A percentile compares a stretch with the other conserved stretches of the same genome.
phyloP scores from a whole-genome alignment of 2,797 vertebrate genomes.

The Hipposideros larvatus region DNA sequence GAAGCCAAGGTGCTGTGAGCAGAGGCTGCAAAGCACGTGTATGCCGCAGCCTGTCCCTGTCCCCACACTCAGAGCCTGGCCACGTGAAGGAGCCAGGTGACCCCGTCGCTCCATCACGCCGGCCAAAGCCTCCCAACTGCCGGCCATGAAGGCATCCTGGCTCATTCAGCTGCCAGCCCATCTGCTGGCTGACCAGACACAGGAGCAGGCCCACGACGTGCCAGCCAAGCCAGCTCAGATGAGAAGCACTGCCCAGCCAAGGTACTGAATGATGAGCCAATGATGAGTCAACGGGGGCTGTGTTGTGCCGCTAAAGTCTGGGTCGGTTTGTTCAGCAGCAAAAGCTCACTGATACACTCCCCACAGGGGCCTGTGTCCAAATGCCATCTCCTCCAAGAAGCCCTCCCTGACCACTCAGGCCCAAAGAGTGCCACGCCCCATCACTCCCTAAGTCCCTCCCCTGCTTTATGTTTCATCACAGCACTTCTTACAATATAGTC shows the following conservation, averaged over 20 bases:
- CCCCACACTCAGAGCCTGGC: neutral
- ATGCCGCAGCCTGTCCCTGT: neutral
- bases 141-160: neutral
- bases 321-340: neutral
- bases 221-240: neutral
- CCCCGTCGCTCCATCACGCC: neutral
- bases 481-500: neutral
- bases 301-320: neutral
- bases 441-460: neutral
- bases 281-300: neutral
- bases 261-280: neutral
- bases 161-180: neutral
- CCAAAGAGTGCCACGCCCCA: neutral
- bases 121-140: neutral
- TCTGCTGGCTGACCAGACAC: neutral
- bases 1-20: neutral
- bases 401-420: too few species aligned
- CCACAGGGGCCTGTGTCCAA: neutral
- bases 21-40: accelerated
- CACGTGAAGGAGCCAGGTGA: neutral
- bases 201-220: neutral
- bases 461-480: neutral
- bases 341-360: neutral
- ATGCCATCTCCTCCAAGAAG: neutral
- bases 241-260: neutral